Percentiles rank a stretch among this genome's conserved stretches.
phyloP scores from a whole-genome alignment of 2,113 vertebrate species.

The Hirundichthys speculiger region DNA sequence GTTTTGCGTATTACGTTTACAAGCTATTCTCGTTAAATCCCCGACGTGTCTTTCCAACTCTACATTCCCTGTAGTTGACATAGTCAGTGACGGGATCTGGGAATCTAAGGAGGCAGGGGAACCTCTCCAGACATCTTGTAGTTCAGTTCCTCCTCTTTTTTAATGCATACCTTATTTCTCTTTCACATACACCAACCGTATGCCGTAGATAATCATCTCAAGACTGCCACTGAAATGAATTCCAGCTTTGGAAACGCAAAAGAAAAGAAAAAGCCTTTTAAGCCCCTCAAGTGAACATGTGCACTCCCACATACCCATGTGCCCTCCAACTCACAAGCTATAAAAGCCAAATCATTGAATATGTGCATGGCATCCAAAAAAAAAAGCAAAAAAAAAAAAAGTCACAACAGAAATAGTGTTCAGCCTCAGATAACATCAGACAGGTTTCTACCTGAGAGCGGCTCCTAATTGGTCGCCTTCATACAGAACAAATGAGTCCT shows the following conservation, averaged over 20 bases:
- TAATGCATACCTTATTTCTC: conserved; percentile 2
- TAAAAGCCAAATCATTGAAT: not conserved
- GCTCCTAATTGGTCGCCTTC: conserved; percentile 37
- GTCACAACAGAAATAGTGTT: conserved; percentile 12
- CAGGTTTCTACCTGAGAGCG: conserved; percentile 47
- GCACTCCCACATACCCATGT: not conserved
- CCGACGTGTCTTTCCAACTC: conserved; percentile 46
- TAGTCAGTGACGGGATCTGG: conserved; percentile 46
- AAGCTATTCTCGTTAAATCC: conserved; percentile 55
- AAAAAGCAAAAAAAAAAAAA: not conserved
- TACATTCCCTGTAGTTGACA: conserved; percentile 61
- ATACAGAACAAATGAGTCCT: conserved; percentile 57
- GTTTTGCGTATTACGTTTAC: conserved; percentile 43
- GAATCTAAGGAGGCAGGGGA: conserved; percentile 38
- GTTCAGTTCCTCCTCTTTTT: conserved; percentile 13
- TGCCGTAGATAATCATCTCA: conserved; percentile 45
- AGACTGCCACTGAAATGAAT: conserved; percentile 41
- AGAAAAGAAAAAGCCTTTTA: conserved; percentile 18
- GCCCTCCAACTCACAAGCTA: not conserved
- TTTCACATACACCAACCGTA: conserved; percentile 24
- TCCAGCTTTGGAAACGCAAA: conserved; percentile 36
- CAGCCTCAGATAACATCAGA: conserved; percentile 28
- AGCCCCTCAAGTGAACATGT: conserved; percentile 8
- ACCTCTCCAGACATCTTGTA: conserved; percentile 45
- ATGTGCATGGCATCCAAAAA: conserved; percentile 25